phyloP scores from a whole-genome alignment of 2,113 vertebrate genomes.

The Ancistrus triradiatus region DNA sequence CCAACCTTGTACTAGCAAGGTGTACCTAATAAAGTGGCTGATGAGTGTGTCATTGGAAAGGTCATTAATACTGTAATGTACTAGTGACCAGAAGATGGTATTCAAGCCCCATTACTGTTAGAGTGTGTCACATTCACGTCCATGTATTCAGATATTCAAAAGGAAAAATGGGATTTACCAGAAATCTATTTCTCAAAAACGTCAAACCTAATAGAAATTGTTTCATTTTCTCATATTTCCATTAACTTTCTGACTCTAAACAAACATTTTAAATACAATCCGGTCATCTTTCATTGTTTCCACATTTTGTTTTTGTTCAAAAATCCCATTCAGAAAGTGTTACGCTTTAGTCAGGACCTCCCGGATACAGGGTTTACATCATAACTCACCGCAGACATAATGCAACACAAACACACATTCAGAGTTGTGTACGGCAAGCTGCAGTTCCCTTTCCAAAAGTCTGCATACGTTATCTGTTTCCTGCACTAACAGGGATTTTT shows the following conservation, averaged over 20 bases:
- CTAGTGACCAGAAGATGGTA: too few species aligned
- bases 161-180: too few species aligned
- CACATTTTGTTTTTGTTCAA: constrained; percentile 28
- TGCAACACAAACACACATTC: constrained; percentile 28
- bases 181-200: too few species aligned
- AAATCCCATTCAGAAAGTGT: constrained; percentile 22
- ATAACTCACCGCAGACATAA: constrained; percentile 28
- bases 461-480: constrained; percentile 17
- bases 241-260: constrained; percentile 5
- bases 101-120: too few species aligned
- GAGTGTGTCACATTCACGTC: too few species aligned
- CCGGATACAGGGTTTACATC: constrained; percentile 26
- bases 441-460: neutral
- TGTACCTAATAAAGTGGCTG: too few species aligned
- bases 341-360: constrained; percentile 14
- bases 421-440: neutral
- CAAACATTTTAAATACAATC: neutral
- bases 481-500: constrained; percentile 5
- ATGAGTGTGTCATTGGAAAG: too few species aligned
- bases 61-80: too few species aligned
- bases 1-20: too few species aligned
- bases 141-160: too few species aligned
- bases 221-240: constrained; percentile 6
- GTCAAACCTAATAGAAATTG: neutral
- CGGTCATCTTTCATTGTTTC: constrained; percentile 29